Percentiles rank a stretch among this genome's conserved stretches.
Evolutionary conservation across 2,797 vertebrate genomes (phyloP).

Genomic region (Cottoperca gobio): DNA sequence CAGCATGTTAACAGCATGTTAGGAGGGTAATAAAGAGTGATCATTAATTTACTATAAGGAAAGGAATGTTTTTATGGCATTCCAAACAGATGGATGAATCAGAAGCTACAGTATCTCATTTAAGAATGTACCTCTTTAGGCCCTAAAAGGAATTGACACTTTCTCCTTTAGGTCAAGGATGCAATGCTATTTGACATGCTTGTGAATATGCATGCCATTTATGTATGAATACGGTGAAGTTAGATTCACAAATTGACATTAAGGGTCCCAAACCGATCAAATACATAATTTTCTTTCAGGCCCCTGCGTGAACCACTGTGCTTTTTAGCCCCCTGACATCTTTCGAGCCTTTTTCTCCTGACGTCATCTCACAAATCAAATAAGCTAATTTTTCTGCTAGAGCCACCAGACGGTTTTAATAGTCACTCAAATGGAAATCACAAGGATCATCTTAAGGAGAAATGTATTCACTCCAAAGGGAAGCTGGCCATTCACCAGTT

Average conservation of each 20-base stretch:
- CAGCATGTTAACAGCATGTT: too few species aligned
- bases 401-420: conserved; percentile 28
- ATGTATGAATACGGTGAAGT: conserved; percentile 2
- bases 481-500: conserved; percentile 17
- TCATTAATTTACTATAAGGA: too few species aligned
- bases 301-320: conserved; percentile 11
- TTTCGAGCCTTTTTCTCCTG: not conserved
- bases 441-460: conserved; percentile 28
- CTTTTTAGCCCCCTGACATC: not conserved
- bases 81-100: not conserved
- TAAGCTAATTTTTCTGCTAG: conserved; percentile 16
- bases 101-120: too few species aligned
- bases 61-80: not conserved
- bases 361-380: conserved; percentile 44
- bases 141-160: not conserved
- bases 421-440: conserved; percentile 50
- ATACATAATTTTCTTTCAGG: not conserved
- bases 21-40: too few species aligned
- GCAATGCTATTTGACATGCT: not conserved
- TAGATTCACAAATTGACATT: not conserved
- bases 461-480: conserved; percentile 12
- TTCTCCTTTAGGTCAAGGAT: not conserved
- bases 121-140: not conserved
- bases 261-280: not conserved
- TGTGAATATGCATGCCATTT: not conserved